Conservation (phyloP, 1,140 invertebrate species). For the Zaprionus taronus region DNA sequence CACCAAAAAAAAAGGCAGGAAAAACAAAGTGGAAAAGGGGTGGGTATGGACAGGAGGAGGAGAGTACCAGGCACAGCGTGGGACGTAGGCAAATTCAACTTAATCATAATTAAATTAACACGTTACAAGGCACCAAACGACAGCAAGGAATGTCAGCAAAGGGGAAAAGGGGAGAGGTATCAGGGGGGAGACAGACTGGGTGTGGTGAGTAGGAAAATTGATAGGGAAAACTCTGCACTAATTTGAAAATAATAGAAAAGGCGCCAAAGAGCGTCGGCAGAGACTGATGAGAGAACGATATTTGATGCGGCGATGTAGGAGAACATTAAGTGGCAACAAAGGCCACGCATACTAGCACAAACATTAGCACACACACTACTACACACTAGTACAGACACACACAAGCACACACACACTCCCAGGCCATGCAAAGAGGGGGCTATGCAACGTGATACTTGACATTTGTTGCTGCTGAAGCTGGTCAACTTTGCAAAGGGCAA, state of each 20-base stretch:
- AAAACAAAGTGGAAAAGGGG: slow-evolving; percentile 9
- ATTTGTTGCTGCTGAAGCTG: slow-evolving; percentile 30
- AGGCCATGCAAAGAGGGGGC: slow-evolving; percentile 11
- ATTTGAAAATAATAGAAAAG: slow-evolving; percentile 43
- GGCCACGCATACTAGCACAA: neutral
- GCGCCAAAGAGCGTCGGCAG: slow-evolving; percentile 2
- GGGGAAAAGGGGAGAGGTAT: neutral
- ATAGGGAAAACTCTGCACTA: slow-evolving; percentile 19
- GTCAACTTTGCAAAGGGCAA: neutral
- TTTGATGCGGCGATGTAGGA: slow-evolving; percentile 17
- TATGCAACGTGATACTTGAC: slow-evolving; percentile 37
- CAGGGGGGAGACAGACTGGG: neutral
- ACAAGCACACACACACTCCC: neutral
- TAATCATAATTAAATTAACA: slow-evolving; percentile 55
- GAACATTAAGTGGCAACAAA: slow-evolving; percentile 3
- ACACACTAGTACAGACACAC: neutral
- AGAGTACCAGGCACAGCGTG: neutral
- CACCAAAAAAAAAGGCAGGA: slow-evolving; percentile 13
- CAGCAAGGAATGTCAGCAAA: neutral
- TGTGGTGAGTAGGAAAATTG: slow-evolving; percentile 11
- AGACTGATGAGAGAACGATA: slow-evolving; percentile 9
- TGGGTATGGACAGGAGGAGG: neutral
- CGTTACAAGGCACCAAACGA: slow-evolving; percentile 20
- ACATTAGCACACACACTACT: neutral
- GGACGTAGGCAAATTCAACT: slow-evolving; percentile 34